Conservation (phyloP, 2,888 invertebrate genomes). For the Callosobruchus maculatus region DNA sequence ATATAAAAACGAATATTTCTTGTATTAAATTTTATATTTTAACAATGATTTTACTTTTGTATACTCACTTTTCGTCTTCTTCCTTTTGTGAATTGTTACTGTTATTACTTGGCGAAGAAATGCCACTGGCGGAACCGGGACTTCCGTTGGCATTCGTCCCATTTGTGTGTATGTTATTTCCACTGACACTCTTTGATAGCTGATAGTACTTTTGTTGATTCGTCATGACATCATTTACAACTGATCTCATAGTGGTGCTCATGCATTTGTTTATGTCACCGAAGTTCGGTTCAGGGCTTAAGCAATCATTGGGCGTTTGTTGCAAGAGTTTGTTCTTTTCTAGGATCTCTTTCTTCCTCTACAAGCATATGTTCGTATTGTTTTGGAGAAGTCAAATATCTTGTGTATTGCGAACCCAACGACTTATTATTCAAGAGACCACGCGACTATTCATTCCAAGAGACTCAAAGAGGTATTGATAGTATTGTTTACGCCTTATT, state of each 20-base stretch:
- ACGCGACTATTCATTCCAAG: too few relatives aligned
- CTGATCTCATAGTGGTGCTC: slow-evolving; percentile 38
- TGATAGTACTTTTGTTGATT: slow-evolving; percentile 31
- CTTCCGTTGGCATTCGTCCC: slow-evolving; percentile 38
- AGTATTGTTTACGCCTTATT: too few relatives aligned
- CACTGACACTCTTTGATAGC: slow-evolving; percentile 42
- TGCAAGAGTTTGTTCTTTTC: slow-evolving; percentile 45
- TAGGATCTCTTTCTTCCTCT: slow-evolving; percentile 48
- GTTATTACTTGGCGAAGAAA: slow-evolving; percentile 48
- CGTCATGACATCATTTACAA: slow-evolving; percentile 29
- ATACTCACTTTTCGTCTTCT: slow-evolving; percentile 43
- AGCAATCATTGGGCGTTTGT: slow-evolving; percentile 34
- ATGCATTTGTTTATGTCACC: slow-evolving; percentile 41
- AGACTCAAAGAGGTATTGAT: too few relatives aligned
- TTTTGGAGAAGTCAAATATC: too few relatives aligned
- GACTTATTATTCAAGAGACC: too few relatives aligned
- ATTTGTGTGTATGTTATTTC: slow-evolving; percentile 40
- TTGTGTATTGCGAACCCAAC: too few relatives aligned
- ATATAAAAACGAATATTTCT: too few relatives aligned
- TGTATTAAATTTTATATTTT: too few relatives aligned
- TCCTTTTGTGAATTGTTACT: slow-evolving; percentile 46
- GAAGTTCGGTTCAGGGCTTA: slow-evolving; percentile 41
- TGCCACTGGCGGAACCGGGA: slow-evolving; percentile 47
- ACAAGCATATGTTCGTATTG: slow-evolving; percentile 14
- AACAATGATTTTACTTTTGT: too few relatives aligned